Conservation (phyloP, 2,888 invertebrate species). For the Napeogenes inachia region DNA sequence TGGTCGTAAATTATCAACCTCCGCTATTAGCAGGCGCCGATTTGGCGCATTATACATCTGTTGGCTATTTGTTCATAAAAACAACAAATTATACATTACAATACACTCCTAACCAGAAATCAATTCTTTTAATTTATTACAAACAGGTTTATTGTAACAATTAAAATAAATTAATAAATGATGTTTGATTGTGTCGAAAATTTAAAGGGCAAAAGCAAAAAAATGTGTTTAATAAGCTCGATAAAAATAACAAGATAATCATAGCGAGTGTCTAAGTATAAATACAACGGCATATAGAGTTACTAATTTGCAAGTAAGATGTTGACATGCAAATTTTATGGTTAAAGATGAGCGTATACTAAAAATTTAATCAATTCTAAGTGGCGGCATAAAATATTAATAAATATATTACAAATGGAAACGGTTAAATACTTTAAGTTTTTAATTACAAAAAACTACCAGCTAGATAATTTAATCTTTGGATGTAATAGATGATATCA, state of each 20-base stretch:
- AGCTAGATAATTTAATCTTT: slow-evolving; percentile 53
- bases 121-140: neutral
- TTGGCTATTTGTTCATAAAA: slow-evolving; percentile 17
- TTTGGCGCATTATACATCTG: slow-evolving; percentile 57
- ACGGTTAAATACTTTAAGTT: slow-evolving; percentile 10
- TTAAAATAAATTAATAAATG: no score
- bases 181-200: neutral
- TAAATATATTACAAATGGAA: slow-evolving; percentile 32
- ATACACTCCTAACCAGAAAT: neutral
- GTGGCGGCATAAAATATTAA: slow-evolving; percentile 35
- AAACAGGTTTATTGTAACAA: neutral
- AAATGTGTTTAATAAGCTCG: neutral
- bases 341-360: slow-evolving; percentile 38
- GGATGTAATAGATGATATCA: slow-evolving; percentile 68
- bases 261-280: slow-evolving; percentile 13
- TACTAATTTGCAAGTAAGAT: slow-evolving; percentile 42
- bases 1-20: slow-evolving; percentile 66
- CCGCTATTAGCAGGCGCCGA: slow-evolving; percentile 72
- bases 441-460: slow-evolving; percentile 18
- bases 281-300: slow-evolving; percentile 30
- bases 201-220: neutral
- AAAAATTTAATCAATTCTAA: slow-evolving; percentile 44
- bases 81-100: slow-evolving; percentile 6
- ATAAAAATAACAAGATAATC: slow-evolving; percentile 24
- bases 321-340: slow-evolving; percentile 45